A percentile compares a stretch with the other conserved stretches of the same genome.
Conservation (phyloP, 2,113 vertebrate species). For the Ceyx margarethae region DNA sequence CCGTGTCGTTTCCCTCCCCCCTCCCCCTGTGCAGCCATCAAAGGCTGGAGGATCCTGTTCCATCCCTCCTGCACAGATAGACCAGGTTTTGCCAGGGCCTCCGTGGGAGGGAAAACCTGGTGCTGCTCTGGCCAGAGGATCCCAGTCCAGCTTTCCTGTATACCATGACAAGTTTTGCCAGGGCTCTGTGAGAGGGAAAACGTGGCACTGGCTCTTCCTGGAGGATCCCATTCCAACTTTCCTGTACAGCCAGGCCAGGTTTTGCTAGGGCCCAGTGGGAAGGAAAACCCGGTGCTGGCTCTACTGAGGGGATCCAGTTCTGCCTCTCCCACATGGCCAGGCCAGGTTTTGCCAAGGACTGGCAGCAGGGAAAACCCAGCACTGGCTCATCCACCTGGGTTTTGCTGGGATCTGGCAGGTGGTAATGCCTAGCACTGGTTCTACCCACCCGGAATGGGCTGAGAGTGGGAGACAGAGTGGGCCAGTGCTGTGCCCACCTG, state of each 20-base stretch:
- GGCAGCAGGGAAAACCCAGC: not conserved
- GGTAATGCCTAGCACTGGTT: conserved; percentile 13
- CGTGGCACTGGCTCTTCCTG: not conserved
- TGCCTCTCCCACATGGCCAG: not conserved
- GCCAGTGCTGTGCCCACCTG: not conserved
- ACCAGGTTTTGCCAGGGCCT: not conserved
- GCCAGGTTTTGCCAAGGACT: not conserved
- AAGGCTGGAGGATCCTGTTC: conserved; percentile 1
- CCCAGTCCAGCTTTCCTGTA: not conserved
- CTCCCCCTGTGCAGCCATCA: not conserved
- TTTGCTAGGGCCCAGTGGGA: not conserved
- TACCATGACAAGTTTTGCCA: not conserved
- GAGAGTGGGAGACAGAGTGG: not conserved
- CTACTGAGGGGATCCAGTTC: not conserved
- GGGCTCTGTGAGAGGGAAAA: not conserved
- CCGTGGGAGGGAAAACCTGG: not conserved
- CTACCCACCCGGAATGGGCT: not conserved
- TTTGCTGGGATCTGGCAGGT: not conserved
- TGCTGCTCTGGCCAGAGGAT: not conserved
- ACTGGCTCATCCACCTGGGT: not conserved
- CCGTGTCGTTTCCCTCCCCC: not conserved
- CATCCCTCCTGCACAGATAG: not conserved
- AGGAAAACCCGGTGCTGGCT: not conserved
- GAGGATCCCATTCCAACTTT: not conserved
- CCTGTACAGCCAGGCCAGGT: not conserved